Conservation (phyloP, 92 coral and sea anemone species). For the Phymanthus crucifer region DNA sequence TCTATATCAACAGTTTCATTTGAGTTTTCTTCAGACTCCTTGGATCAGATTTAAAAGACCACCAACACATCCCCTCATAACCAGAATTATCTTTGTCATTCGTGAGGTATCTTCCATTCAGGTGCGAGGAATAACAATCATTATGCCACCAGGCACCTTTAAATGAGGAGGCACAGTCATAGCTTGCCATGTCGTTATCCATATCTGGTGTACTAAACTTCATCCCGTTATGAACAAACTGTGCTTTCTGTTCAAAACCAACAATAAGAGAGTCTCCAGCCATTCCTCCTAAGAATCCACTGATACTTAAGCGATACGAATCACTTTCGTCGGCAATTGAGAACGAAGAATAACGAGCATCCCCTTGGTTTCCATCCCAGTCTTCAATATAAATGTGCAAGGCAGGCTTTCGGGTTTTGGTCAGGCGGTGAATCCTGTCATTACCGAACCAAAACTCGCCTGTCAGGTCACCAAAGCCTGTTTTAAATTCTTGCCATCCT, state of each 20-base stretch:
- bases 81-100: not conserved
- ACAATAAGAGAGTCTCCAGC: not conserved
- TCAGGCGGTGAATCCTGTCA: conserved; percentile 4
- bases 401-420: not conserved
- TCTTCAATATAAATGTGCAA: not conserved
- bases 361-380: not conserved
- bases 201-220: not conserved
- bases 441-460: conserved; percentile 13
- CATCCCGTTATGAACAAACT: conserved; percentile 1
- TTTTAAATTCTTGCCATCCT: conserved; percentile 7
- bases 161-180: not conserved
- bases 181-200: not conserved
- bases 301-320: not conserved
- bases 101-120: not conserved
- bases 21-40: not conserved
- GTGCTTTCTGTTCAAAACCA: not conserved
- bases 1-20: not conserved
- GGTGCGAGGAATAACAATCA: not conserved
- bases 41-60: not conserved
- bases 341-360: not conserved
- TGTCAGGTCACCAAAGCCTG: conserved; percentile 8
- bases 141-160: conserved; percentile 32
- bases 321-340: not conserved
- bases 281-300: not conserved
- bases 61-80: not conserved